Evolutionary conservation across 2,888 invertebrate genomes (phyloP), one percentile per base, ranked within the genome.

Genomic region (Standfussiana lucernea): DNA sequence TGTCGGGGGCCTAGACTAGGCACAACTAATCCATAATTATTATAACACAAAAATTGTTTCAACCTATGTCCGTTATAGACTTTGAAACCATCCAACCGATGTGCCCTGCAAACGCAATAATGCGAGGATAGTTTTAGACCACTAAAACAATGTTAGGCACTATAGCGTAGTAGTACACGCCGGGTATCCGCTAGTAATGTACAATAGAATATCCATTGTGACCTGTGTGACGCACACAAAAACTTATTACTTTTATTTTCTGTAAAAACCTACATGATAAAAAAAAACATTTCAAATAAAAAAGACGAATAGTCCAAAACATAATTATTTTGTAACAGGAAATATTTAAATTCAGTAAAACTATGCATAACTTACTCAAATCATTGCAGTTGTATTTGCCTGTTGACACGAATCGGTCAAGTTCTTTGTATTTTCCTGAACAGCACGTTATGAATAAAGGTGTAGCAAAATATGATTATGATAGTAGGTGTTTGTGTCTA

Each of bases 391-490:
- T 32, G 6, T 1, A 10, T 69, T 59, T 65, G 18, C 64, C 47
- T 69, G 56, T 65, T 68, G 13, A 15, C 28, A 6, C 2, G 2
- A 37, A 32, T 11, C 64, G 77, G 68, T 82, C 37, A 15, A 0
- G 15, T n/a, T 50, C 5, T 28, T 4, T 2, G 2, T 15, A 24
- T 45, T 84, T 69, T 53, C 64, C 73, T 53, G 28, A n/a, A 42
- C 50, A 40, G 59, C 69, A 11, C 45, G 21, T 15, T 56, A 37
- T 84, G 7, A 72, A 61, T 69, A n/a, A 28, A 45, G 6, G 13
- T 18, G 15, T 32, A n/a, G n/a, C 3, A 50, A 56, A 47, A 59
- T 64, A n/a, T 64, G 7, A 2, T 21, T 59, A 53, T 35, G 11
- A 35, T 35, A 15, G 1, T 61, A 2, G 24, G 35, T 66, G 42